Evolutionary conservation across 2,888 invertebrate species (phyloP).

Genomic region (Oligia fasciuncula): DNA sequence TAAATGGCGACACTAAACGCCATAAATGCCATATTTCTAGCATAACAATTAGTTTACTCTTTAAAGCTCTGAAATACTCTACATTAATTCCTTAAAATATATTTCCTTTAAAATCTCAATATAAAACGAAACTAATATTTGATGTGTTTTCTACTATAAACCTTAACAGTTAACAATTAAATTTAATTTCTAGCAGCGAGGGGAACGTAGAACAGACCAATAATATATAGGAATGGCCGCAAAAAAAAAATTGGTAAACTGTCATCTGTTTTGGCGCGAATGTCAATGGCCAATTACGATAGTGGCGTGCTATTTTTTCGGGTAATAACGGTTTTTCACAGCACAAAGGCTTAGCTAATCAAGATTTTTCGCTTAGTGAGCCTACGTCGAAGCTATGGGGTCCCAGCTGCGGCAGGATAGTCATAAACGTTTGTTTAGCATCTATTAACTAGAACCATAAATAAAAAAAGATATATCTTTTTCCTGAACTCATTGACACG

Average conservation of each 20-base stretch:
- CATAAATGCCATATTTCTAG: constrained; percentile 71
- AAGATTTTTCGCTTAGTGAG: constrained; percentile 77
- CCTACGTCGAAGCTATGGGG: constrained; percentile 73
- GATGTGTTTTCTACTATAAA: constrained; percentile 70
- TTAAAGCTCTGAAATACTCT: constrained; percentile 69
- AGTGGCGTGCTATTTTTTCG: constrained; percentile 73
- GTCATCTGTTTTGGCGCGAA: constrained; percentile 77
- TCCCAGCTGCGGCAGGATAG: constrained; percentile 80
- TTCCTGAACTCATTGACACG: constrained; percentile 75
- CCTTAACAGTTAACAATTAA: constrained; percentile 85
- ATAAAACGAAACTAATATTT: constrained; percentile 70
- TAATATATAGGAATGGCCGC: constrained; percentile 82
- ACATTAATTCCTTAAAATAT: constrained; percentile 63
- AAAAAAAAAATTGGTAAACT: constrained; percentile 83
- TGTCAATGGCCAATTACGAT: constrained; percentile 75
- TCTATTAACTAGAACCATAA: constrained; percentile 64
- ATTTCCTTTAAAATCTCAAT: constrained; percentile 63
- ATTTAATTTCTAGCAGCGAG: constrained; percentile 89
- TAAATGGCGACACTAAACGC: constrained; percentile 57
- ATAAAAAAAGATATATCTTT: constrained; percentile 46
- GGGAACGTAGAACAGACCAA: constrained; percentile 86
- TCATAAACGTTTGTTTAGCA: constrained; percentile 73
- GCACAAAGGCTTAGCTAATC: constrained; percentile 83
- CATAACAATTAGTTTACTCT: constrained; percentile 75
- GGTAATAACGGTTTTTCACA: constrained; percentile 78